phyloP scores from a whole-genome alignment of 2,113 vertebrate genomes.

The Siniperca chuatsi region DNA sequence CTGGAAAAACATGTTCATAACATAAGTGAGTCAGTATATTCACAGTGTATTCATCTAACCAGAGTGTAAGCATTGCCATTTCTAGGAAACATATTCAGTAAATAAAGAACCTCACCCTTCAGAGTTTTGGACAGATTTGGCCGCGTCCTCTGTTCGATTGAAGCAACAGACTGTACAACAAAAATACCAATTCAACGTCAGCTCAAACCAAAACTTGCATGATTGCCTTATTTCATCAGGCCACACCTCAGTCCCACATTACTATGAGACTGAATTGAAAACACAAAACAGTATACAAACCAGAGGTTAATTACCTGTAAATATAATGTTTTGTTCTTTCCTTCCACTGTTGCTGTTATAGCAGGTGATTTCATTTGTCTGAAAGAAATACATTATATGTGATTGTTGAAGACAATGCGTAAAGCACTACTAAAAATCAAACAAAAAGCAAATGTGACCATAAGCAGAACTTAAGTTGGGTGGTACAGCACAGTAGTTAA shows the following conservation, averaged over 20 bases:
- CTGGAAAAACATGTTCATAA: conserved; percentile 79
- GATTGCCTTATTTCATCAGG: not conserved
- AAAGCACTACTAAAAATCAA: not conserved
- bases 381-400: conserved; percentile 18
- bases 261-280: not conserved
- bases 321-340: conserved; percentile 96
- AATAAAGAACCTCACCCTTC: conserved; percentile 85
- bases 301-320: conserved; percentile 88
- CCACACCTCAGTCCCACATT: not conserved
- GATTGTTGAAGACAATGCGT: not conserved
- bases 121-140: conserved; percentile 94
- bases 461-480: not conserved
- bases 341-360: conserved; percentile 93
- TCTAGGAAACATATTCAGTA: not conserved
- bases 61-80: not conserved
- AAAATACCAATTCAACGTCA: conserved; percentile 8
- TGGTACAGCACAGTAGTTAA: not conserved
- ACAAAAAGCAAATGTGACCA: not conserved
- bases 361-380: conserved; percentile 98
- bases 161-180: conserved; percentile 87
- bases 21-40: conserved; percentile 19
- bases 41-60: not conserved
- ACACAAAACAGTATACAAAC: conserved; percentile 15
- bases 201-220: conserved; percentile 12
- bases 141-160: conserved; percentile 94